phyloP scores from a whole-genome alignment of 2,113 vertebrate genomes.

The Rhinogobius similis region DNA sequence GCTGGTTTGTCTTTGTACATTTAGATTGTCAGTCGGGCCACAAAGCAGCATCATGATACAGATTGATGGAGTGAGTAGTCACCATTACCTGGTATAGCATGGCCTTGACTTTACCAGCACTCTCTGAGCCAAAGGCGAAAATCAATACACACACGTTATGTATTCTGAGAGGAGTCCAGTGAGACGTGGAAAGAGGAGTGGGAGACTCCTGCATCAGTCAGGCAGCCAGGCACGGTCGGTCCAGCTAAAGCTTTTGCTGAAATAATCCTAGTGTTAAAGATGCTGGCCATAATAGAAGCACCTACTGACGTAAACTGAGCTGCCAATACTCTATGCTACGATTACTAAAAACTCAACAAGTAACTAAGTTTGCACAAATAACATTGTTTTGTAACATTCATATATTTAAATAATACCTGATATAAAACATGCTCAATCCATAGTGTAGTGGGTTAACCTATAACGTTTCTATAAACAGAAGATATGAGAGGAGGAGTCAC shows the following conservation, averaged over 20 bases:
- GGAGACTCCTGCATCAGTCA: constrained; percentile 46
- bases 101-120: constrained; percentile 17
- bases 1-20: not conserved
- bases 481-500: not conserved
- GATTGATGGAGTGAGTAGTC: constrained; percentile 25
- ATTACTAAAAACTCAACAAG: not conserved
- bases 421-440: not conserved
- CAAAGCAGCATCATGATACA: constrained; percentile 8
- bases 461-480: not conserved
- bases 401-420: not conserved
- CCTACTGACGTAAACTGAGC: constrained; percentile 28
- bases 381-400: not conserved
- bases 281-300: constrained; percentile 30
- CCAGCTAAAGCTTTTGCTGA: constrained; percentile 18
- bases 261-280: constrained; percentile 26
- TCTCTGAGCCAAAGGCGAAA: constrained; percentile 33
- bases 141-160: constrained; percentile 25
- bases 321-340: constrained; percentile 10
- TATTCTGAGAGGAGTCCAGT: constrained; percentile 24
- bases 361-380: too few relatives aligned
- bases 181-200: constrained; percentile 20
- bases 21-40: constrained; percentile 17
- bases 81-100: constrained; percentile 17
- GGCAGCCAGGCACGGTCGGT: constrained; percentile 3
- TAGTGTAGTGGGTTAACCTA: not conserved